phyloP scores from a whole-genome alignment of 30 jellyfish, hydroid and myxozoan genomes.

The Sanderia malayensis region DNA sequence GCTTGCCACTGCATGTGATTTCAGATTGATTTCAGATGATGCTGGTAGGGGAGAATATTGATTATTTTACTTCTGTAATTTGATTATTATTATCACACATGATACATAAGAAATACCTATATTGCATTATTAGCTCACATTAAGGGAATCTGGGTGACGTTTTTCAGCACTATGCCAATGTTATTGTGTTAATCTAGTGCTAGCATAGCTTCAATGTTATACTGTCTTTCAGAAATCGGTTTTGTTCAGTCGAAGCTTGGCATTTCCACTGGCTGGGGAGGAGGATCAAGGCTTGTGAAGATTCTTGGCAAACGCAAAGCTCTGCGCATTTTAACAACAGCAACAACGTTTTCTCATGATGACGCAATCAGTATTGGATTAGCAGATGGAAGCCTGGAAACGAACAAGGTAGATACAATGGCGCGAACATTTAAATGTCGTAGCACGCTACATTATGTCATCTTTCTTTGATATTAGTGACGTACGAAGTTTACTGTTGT shows the following conservation, averaged over 20 bases:
- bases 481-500: too few relatives aligned
- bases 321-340: conserved; percentile 52
- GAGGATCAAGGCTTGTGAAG: conserved; percentile 70
- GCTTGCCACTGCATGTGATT: conserved; percentile 90
- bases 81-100: too few relatives aligned
- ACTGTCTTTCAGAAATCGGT: conserved; percentile 59
- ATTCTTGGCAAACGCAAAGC: conserved; percentile 78
- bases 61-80: too few relatives aligned
- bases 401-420: conserved; percentile 47
- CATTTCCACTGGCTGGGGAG: conserved; percentile 94
- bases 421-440: too few relatives aligned
- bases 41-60: conserved; percentile 67
- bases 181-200: too few relatives aligned
- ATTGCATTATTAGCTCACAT: too few relatives aligned
- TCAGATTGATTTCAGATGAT: conserved; percentile 54
- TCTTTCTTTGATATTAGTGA: too few relatives aligned
- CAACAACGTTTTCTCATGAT: conserved; percentile 21
- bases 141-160: too few relatives aligned
- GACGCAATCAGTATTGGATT: conserved; percentile 59
- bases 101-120: too few relatives aligned
- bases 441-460: too few relatives aligned
- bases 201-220: too few relatives aligned
- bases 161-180: too few relatives aligned
- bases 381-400: conserved; percentile 50
- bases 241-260: conserved; percentile 83